Evolutionary conservation across 2,888 invertebrate genomes (phyloP), one percentile per base, ranked within the genome.

Genomic region (Polymixis flavicincta): DNA sequence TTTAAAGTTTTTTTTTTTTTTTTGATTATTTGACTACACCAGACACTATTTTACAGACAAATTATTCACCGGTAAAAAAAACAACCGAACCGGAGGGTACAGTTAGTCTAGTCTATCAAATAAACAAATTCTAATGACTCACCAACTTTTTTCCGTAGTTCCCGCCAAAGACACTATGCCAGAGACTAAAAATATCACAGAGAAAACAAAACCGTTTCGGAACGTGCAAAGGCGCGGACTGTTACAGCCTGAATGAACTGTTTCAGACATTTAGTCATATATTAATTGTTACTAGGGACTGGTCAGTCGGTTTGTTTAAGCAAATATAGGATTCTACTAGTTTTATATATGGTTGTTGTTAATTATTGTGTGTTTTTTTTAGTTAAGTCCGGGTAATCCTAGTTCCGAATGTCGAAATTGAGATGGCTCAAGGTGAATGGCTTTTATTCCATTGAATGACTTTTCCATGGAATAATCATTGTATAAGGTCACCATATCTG

Each of bases 131-230:
- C 0, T 7, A 5, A 55, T 73, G 17, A 79, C 83, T 85, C 59
- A 84, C 84, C 79, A 67, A 45, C 60, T 65, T 37, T 69, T 67
- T 68, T 68, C 19, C 76, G 55, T 42, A 13, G 11, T 79, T 80
- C 83, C 84, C 80, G 85, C 84, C 85, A 84, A 84, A 83, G 74
- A 84, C 85, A 59, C 85, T 73, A 84, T 85, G 25, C 13, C 85
- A 84, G 76, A 82, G 85, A 85, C n/a, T 28, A 73, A 70, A 85
- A 83, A 67, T 57, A 64, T 11, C 11, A 25, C 68, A 71, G 42
- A 14, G 22, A 64, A 61, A 69, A 59, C 50, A 42, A 57, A 57
- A n/a, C 9, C 61, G 60, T 45, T 57, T n/a, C 22, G 22, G 22
- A 55, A 68, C 84, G 85, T 85, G 85, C 63, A 59, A 28, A 72